phyloP scores from a whole-genome alignment of 2,797 vertebrate species.

The Darevskia nairensis region DNA sequence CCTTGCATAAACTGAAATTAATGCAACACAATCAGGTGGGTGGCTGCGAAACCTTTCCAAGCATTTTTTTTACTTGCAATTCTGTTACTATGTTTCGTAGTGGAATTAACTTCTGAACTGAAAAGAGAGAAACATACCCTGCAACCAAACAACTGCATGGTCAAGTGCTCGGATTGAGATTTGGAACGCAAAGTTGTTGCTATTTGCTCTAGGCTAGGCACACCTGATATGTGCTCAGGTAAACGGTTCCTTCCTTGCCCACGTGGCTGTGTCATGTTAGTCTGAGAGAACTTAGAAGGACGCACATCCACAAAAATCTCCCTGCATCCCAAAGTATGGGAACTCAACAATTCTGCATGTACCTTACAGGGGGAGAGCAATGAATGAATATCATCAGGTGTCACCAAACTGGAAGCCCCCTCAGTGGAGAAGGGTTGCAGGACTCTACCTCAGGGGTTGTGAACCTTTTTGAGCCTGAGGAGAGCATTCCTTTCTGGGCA shows the following conservation, averaged over 20 bases:
- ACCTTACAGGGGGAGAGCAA: background rate
- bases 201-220: background rate
- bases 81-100: background rate
- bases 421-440: background rate
- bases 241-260: no score
- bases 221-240: background rate
- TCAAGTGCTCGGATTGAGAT: background rate
- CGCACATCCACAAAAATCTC: background rate
- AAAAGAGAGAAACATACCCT: background rate
- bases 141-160: background rate
- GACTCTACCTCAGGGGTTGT: background rate
- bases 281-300: background rate
- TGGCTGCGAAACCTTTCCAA: background rate
- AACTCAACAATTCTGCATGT: background rate
- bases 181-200: background rate
- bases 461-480: no score
- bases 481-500: no score
- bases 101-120: background rate
- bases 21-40: constrained; percentile 8
- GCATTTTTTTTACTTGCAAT: constrained; percentile 8
- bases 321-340: background rate
- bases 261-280: background rate
- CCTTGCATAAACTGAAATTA: constrained; percentile 13
- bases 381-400: background rate
- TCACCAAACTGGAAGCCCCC: background rate